Evolutionary conservation across 2,888 invertebrate species (phyloP).

Genomic region (Apodemia duryi): DNA sequence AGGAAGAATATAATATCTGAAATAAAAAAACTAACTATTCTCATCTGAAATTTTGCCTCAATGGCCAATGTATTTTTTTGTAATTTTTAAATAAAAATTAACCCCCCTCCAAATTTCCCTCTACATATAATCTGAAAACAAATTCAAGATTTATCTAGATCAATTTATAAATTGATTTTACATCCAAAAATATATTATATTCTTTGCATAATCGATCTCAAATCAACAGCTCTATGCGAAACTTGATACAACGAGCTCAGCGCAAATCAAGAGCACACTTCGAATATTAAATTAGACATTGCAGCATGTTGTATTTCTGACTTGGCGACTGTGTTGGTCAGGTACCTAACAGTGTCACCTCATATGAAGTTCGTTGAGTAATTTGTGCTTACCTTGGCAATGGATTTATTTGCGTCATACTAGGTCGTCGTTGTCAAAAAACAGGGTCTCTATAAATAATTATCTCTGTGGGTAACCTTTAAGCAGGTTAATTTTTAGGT

Average conservation of each 20-base stretch:
- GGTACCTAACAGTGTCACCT: slow-evolving; percentile 31
- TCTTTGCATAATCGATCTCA: not conserved
- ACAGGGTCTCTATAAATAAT: slow-evolving; percentile 11
- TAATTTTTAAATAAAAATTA: too few relatives aligned
- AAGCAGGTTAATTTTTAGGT: slow-evolving; percentile 11
- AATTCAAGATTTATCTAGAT: not conserved
- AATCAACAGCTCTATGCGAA: slow-evolving; percentile 29
- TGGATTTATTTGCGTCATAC: slow-evolving; percentile 33
- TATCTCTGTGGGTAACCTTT: slow-evolving; percentile 10
- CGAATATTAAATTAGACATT: slow-evolving; percentile 39
- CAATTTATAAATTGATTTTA: not conserved
- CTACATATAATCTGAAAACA: not conserved
- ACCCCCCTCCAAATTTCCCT: too few relatives aligned
- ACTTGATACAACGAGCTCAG: slow-evolving; percentile 47
- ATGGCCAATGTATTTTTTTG: too few relatives aligned
- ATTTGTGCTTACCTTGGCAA: slow-evolving; percentile 37
- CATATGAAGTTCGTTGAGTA: slow-evolving; percentile 33
- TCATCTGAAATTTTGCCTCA: too few relatives aligned
- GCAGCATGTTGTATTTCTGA: slow-evolving; percentile 32
- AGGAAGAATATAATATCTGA: too few relatives aligned
- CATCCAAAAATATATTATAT: not conserved
- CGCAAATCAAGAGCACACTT: slow-evolving; percentile 36
- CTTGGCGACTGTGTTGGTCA: slow-evolving; percentile 32
- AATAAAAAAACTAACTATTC: too few relatives aligned
- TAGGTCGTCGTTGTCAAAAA: slow-evolving; percentile 18